Evolutionary conservation across 2,113 vertebrate genomes (phyloP).

Genomic region (Pelobates fuscus): DNA sequence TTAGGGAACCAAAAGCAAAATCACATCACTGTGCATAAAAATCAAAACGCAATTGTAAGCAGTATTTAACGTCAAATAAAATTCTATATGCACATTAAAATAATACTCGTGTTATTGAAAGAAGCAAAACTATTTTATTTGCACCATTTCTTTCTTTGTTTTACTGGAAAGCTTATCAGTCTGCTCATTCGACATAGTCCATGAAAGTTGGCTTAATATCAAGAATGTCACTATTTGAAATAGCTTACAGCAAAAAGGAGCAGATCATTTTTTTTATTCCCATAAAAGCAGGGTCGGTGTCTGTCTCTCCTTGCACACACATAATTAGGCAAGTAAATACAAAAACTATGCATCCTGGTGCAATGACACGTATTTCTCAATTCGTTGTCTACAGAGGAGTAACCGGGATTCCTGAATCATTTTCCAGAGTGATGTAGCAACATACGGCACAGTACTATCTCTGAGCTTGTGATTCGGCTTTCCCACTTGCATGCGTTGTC

Average conservation of each 20-base stretch:
- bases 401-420: slow-evolving; percentile 32
- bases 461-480: neutral
- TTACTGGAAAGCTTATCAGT: slow-evolving; percentile 11
- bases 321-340: slow-evolving; percentile 3
- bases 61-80: no score
- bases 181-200: slow-evolving; percentile 1
- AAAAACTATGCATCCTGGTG: neutral
- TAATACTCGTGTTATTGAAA: no score
- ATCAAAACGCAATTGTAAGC: no score
- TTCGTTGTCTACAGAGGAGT: slow-evolving; percentile 4
- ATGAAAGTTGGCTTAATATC: slow-evolving; percentile 10
- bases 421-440: slow-evolving; percentile 8
- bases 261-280: slow-evolving; percentile 17
- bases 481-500: neutral
- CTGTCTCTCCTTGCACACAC: slow-evolving; percentile 9
- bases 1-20: no score
- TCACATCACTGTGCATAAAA: no score
- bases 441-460: neutral
- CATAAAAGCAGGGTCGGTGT: slow-evolving; percentile 15
- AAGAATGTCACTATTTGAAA: slow-evolving; percentile 41
- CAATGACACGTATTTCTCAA: slow-evolving; percentile 17
- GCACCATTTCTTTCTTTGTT: neutral
- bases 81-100: no score
- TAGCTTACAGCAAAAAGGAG: slow-evolving; percentile 25
- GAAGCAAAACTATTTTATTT: neutral